These are phyloP conservation scores for Allobates femoralis DNA, from an alignment of 2,797 vertebrate species.

Conservation along the genomic window DNA sequence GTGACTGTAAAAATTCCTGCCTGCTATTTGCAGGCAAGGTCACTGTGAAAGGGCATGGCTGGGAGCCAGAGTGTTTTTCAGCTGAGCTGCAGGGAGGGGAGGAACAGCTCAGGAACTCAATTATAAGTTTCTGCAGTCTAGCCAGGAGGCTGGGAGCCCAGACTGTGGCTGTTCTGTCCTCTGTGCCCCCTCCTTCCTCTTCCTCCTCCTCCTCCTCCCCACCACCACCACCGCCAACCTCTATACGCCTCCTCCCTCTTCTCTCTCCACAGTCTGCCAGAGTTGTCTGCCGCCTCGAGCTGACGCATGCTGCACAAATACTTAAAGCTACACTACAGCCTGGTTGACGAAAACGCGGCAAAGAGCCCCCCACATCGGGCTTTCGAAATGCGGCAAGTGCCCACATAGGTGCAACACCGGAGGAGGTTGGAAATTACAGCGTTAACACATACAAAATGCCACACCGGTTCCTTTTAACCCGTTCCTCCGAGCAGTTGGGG, in stretches of 20 bases:
- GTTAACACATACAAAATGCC: background rate
- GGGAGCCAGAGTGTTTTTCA: slow-evolving; percentile 77
- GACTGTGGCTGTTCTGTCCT: slow-evolving; percentile 91
- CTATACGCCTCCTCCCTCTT: slow-evolving; percentile 57
- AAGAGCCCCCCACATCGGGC: background rate
- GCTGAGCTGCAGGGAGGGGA: slow-evolving; percentile 79
- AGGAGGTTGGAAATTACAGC: background rate
- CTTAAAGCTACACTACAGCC: slow-evolving; percentile 83
- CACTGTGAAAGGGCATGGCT: slow-evolving; percentile 81
- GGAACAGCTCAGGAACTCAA: slow-evolving; percentile 90
- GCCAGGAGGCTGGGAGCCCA: slow-evolving; percentile 94
- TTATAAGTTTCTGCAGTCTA: slow-evolving; percentile 98
- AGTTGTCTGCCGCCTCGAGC: slow-evolving; percentile 80
- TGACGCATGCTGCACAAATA: slow-evolving; percentile 91
- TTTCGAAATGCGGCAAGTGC: background rate
- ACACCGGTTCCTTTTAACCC: background rate
- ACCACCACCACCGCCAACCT: slow-evolving; percentile 63
- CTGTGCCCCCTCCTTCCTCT: slow-evolving; percentile 75
- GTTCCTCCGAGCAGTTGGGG: background rate
- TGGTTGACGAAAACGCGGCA: slow-evolving; percentile 23
- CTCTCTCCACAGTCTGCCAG: slow-evolving; percentile 72
- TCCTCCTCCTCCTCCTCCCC: slow-evolving; percentile 72
- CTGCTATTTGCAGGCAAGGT: slow-evolving; percentile 85
- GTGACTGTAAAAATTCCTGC: slow-evolving; percentile 74
- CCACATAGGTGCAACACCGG: background rate